Evolutionary conservation across 2,888 invertebrate genomes (phyloP), one percentile per base, ranked within the genome.

Genomic region (Linnaemya tessellans): DNA sequence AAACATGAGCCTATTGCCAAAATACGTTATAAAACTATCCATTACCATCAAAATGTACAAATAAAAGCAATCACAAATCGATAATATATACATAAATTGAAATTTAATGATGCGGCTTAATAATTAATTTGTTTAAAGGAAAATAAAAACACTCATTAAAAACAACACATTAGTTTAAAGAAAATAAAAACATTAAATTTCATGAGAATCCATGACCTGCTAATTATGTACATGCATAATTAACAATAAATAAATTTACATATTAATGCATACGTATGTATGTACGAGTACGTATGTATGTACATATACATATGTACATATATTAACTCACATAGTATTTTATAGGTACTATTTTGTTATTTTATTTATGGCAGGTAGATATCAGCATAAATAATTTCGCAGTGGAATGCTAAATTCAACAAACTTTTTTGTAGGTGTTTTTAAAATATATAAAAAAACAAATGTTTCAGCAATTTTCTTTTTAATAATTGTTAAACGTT

Each of bases 271-370:
- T 3, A 18, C 18, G 18, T 49, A 49, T 18, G 8, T 49, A 49
- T 18, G 5, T 49, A 49, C 7, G 1, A 0, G 9, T 20, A 2
- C 38, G 11, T 38, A 38, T 1, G 8, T 49, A 49, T 49, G 46
- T n/a, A 46, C n/a, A 7, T 46, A 46, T 18, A 8, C 8, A n/a
- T 46, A n/a, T 46, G 46, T 20, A 20, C 3, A 11, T 51, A 51
- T 58, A 30, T 30, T n/a, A 25, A 56, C 56, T 56, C 54, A 56
- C 54, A 56, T 13, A 56, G 15, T 56, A 20, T 56, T 25, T 56
- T 7, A 56, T 56, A 15, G 15, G 25, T n/a, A n/a, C 30, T 30
- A 30, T 3, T 30, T 15, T 30, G n/a, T 3, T n/a, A 0, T 30
- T 58, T 30, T 58, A 15, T 58, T 30, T n/a, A 10, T 49, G 8